Base-by-base conservation (phyloP, 2,888 invertebrate species). In the Tachina lurida region DNA sequence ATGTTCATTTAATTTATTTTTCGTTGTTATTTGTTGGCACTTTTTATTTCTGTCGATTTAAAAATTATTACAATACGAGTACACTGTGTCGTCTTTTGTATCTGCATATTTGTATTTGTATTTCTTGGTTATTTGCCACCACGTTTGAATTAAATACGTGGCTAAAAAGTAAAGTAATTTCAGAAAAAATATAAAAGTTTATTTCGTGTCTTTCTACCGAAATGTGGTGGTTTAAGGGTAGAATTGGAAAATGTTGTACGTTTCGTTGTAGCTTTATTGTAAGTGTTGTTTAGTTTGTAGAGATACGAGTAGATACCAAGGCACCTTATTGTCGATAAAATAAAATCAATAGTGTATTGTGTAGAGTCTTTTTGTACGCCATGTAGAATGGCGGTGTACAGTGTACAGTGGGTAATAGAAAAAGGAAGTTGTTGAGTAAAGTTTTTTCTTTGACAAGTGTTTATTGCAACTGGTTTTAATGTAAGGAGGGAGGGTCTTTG, bases 311-410 rank as follows among this genome's bases (percentile, higher is more conserved):
- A 7, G 60, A 19, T 7, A 17, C 43, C 56, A 73, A 77, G 83
- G 67, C 65, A 79, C 62, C 54, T 73, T 75, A 63, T 47, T 79
- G 68, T 67, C 75, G 83, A 79, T 83, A 76, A 75, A 86, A 82
- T 79, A 86, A 83, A 86, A 86, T 83, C 83, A 79, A 83, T 86
- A 86, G 49, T 67, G 68, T 62, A 60, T 75, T 65, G 41, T 71
- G 22, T 74, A 70, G 67, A 54, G 19, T 41, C 54, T 17, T 73
- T 56, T 4, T 68, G 17, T 8, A 22, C 13, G 49, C 52, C 49
- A 12, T 12, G 41, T 47, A 1, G n/a, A 67, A 52, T n/a, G 17
- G 17, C 10, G 4, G 68, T 10, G 10, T 39, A 71, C 79, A 65
- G 68, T 10, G 10, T 39, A 71, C 79, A 65, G 79, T 82, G 75